Evolutionary conservation across 2,113 vertebrate species (phyloP), one percentile per base, ranked within the genome.

Genomic region (Dicrurus megarhynchus): DNA sequence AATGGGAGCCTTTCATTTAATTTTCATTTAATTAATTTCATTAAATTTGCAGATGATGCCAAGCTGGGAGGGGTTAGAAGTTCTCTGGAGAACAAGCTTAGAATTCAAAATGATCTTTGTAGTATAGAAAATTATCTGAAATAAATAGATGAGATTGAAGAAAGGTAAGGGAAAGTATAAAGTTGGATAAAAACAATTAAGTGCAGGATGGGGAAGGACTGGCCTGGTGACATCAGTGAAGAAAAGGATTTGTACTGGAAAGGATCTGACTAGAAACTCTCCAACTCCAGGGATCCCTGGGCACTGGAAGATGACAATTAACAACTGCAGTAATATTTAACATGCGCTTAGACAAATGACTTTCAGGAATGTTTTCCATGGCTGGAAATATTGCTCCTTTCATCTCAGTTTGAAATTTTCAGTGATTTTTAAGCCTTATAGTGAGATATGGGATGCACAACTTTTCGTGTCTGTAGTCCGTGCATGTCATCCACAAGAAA

Each of bases 11-110:
- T 94, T 95, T 93, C 10, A 93, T 93, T 97, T 97, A 95, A 96
- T 96, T 95, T 95, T 92, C 80, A 84, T 93, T 92, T 95, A 96
- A 95, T 97, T 96, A 96, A 95, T 96, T 95, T 87, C 89, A 96
- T 97, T 93, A 95, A 92, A 95, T 95, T 91, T 95, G 86, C 93
- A 95, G 89, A 93, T 92, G 93, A 92, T 92, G 93, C 93, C 96
- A 96, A 87, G 77, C 73, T 71, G 76, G 95, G 91, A 95, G 93
- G 91, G 71, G 73, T 86, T 93, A 47, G 24, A 90, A 93, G 56
- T 89, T 84, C 86, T 93, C 81, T n/a, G 64, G 44, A 90, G 80
- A 81, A 70, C 70, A 52, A 65, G 76, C 61, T 84, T 56, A 60
- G 93, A 86, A 95, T 95, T 91, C 39, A 81, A 67, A 95, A 89